phyloP scores from a whole-genome alignment of 2,888 invertebrate species.

The Ophonus ardosiacus region DNA sequence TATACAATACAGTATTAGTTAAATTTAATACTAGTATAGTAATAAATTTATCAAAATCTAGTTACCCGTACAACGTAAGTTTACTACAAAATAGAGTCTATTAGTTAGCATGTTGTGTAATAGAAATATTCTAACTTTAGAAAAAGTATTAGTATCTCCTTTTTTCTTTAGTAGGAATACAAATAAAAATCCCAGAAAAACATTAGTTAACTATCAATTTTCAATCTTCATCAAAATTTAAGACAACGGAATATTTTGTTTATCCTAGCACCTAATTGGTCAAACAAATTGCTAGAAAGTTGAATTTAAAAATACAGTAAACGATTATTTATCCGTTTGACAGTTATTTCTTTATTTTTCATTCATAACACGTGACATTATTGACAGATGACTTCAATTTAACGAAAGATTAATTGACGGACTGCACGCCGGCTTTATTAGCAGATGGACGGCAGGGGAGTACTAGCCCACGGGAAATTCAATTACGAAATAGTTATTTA shows the following conservation, averaged over 20 bases:
- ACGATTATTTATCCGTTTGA: neutral
- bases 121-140: neutral
- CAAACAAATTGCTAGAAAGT: neutral
- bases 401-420: conserved; percentile 43
- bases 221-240: too few species aligned
- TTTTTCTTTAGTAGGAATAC: neutral
- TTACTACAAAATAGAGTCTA: neutral
- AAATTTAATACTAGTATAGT: neutral
- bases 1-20: neutral
- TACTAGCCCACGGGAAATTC: neutral
- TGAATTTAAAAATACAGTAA: conserved; percentile 16
- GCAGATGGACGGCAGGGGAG: neutral
- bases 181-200: neutral
- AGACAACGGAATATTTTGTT: neutral
- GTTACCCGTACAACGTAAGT: conserved; percentile 3
- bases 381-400: conserved; percentile 43
- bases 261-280: neutral
- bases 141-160: neutral
- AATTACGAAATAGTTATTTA: neutral
- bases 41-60: conserved; percentile 5
- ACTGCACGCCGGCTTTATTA: conserved; percentile 20
- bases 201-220: neutral
- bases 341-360: conserved; percentile 31
- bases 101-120: neutral
- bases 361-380: conserved; percentile 32